phyloP scores from a whole-genome alignment of 2,113 vertebrate genomes.

The Drymodes brunneopygia region DNA sequence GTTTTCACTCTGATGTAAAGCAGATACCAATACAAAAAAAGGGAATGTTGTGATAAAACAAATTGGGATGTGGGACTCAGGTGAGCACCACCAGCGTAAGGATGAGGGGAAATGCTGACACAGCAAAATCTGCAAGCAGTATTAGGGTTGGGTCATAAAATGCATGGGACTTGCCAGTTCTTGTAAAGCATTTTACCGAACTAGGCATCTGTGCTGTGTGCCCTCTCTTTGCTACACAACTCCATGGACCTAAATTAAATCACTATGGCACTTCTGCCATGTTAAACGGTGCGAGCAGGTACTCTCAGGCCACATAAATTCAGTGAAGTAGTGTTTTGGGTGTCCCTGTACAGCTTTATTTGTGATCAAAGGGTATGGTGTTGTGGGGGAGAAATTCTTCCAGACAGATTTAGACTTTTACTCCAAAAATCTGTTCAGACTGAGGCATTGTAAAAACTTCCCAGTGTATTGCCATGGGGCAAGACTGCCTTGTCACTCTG shows the following conservation, averaged over 20 bases:
- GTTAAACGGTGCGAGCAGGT: slow-evolving; percentile 25
- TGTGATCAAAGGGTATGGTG: slow-evolving; percentile 22
- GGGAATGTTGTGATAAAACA: not conserved
- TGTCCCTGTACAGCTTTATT: slow-evolving; percentile 23
- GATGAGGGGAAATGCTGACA: not conserved
- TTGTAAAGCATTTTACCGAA: not conserved
- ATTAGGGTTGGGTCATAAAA: not conserved
- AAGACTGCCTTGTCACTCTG: slow-evolving; percentile 36
- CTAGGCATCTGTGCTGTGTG: not conserved
- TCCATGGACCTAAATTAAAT: slow-evolving; percentile 37
- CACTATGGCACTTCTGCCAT: slow-evolving; percentile 24
- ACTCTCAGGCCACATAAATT: slow-evolving; percentile 44
- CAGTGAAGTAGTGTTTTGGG: slow-evolving; percentile 28
- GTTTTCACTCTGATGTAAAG: not conserved
- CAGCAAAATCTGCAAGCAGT: not conserved
- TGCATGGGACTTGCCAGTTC: not conserved
- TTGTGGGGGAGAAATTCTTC: slow-evolving; percentile 29
- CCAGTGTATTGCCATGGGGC: slow-evolving; percentile 2
- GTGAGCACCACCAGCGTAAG: not conserved
- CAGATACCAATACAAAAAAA: not conserved
- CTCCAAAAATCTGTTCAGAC: slow-evolving; percentile 29
- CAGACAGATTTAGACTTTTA: slow-evolving; percentile 25
- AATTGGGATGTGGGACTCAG: not conserved
- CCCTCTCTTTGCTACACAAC: not conserved
- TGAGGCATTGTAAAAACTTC: not conserved